Conservation (phyloP, 2,797 vertebrate genomes). For the Pangasius macronema region DNA sequence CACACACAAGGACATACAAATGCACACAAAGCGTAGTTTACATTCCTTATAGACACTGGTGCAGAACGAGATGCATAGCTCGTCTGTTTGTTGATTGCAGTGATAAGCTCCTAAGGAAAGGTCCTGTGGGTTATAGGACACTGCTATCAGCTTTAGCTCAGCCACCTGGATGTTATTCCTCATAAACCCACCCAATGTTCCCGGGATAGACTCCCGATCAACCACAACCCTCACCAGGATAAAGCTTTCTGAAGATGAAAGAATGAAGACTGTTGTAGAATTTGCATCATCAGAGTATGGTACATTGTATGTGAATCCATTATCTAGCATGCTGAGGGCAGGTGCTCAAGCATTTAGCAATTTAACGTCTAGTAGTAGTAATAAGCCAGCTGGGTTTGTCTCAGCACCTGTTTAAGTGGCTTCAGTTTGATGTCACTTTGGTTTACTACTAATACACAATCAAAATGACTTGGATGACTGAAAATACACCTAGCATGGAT, state of each 20-base stretch:
- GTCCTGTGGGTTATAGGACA: conserved; percentile 43
- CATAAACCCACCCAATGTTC: background rate
- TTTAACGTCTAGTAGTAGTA: background rate
- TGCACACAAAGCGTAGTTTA: conserved; percentile 50
- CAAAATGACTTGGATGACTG: background rate
- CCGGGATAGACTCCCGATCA: background rate
- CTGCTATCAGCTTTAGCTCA: conserved; percentile 14
- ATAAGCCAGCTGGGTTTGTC: background rate
- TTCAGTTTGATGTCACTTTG: background rate
- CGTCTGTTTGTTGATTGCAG: conserved; percentile 54
- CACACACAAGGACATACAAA: conserved; percentile 9
- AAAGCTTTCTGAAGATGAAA: background rate
- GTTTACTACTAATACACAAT: background rate
- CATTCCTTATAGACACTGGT: conserved; percentile 54
- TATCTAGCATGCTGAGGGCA: background rate
- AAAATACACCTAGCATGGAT: background rate
- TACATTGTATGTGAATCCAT: background rate
- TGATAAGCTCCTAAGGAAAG: conserved; percentile 53
- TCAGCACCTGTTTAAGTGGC: background rate
- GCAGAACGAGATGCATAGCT: conserved; percentile 50
- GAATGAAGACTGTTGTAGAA: conserved; percentile 1
- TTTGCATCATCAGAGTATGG: background rate
- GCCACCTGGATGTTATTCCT: background rate
- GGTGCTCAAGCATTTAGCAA: background rate
- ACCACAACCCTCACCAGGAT: background rate